These are phyloP conservation scores for Meandrina meandrites DNA, from an alignment of 92 coral and sea anemone genomes.

Conservation along the genomic window DNA sequence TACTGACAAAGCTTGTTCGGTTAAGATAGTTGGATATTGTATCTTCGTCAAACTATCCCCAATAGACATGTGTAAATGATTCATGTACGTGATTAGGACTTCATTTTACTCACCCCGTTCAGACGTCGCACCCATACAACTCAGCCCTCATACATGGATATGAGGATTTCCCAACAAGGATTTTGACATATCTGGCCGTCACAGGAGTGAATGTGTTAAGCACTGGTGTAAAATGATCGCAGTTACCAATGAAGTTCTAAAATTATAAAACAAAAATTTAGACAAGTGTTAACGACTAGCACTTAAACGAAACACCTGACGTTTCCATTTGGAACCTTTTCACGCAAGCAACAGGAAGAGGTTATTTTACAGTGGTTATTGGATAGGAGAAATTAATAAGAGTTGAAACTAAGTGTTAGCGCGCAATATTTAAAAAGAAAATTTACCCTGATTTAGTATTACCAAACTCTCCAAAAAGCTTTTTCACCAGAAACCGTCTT, in stretches of 20 bases:
- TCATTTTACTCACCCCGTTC: not conserved
- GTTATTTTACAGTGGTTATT: no score
- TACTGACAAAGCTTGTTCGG: no score
- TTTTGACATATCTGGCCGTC: constrained; percentile 76
- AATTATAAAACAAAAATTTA: not conserved
- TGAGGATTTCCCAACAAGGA: constrained; percentile 68
- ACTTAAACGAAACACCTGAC: not conserved
- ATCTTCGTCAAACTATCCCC: not conserved
- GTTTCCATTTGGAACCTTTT: no score
- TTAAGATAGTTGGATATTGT: no score
- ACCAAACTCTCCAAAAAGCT: no score
- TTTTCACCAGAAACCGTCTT: no score
- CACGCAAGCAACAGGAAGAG: no score
- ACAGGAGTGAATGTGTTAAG: constrained; percentile 71
- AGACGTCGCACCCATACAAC: constrained; percentile 82
- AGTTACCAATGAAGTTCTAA: constrained; percentile 86
- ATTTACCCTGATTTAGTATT: no score
- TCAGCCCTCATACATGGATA: constrained; percentile 84
- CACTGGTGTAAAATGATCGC: constrained; percentile 95
- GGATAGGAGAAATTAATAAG: no score
- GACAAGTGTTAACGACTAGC: not conserved
- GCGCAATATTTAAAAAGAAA: no score
- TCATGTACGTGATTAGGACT: not conserved
- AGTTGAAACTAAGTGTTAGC: no score
- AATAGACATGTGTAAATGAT: no score